Conservation (phyloP, 1,140 invertebrate species). For the Drosophila subpulchrella region DNA sequence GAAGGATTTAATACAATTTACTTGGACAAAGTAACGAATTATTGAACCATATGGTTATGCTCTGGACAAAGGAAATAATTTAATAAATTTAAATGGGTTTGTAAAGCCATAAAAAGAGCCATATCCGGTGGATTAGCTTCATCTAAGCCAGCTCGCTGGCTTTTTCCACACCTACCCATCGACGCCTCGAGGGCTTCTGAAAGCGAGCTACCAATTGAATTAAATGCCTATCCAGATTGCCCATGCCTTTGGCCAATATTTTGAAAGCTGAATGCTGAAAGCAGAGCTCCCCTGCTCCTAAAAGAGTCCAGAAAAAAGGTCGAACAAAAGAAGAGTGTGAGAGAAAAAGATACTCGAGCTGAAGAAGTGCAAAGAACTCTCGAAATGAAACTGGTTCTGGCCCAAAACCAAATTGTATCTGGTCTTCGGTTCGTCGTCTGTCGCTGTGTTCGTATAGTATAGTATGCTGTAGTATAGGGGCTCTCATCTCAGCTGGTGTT, state of each 20-base stretch:
- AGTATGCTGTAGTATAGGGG: constrained; percentile 5
- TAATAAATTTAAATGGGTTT: constrained; percentile 26
- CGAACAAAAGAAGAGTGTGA: constrained; percentile 24
- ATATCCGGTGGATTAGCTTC: constrained; percentile 18
- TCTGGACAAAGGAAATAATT: constrained; percentile 19
- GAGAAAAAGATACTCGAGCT: constrained; percentile 11
- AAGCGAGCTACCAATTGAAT: constrained; percentile 26
- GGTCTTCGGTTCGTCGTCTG: constrained; percentile 3
- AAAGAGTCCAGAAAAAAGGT: neutral
- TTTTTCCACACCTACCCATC: constrained; percentile 2
- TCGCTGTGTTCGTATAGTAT: constrained; percentile 2
- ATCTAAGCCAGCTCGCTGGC: constrained; percentile 1
- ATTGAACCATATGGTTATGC: constrained; percentile 31
- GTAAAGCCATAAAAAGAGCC: neutral
- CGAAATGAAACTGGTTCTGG: constrained; percentile 49
- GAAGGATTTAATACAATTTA: constrained; percentile 30
- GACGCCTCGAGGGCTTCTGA: constrained; percentile 9
- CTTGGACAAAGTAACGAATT: constrained; percentile 14
- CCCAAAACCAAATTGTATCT: constrained; percentile 20
- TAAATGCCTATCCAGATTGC: constrained; percentile 22
- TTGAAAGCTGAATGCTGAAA: constrained; percentile 2
- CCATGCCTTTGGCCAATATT: constrained; percentile 35
- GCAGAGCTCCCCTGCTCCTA: neutral
- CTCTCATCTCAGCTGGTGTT: constrained; percentile 61
- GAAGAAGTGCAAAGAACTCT: constrained; percentile 55